Percentiles rank a stretch among this genome's conserved stretches.
These are phyloP conservation scores for Conchocele bisecta DNA, from an alignment of 2,888 invertebrate genomes.

Conservation along the genomic window DNA sequence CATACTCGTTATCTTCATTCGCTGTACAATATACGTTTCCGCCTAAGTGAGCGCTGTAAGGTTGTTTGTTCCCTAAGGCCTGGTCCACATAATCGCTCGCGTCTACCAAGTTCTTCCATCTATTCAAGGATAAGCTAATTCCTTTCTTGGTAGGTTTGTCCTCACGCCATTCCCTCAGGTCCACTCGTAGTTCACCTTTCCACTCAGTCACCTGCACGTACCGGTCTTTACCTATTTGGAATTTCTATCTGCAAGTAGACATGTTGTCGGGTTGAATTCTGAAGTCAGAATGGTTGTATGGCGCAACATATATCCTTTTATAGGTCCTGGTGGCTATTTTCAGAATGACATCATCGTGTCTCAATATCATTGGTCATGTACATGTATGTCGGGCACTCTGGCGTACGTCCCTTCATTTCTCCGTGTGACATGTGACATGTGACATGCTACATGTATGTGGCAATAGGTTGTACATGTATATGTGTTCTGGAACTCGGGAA, in stretches of 20 bases:
- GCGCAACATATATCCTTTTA: too few species aligned
- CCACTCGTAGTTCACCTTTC: conserved; percentile 30
- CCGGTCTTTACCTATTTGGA: conserved; percentile 18
- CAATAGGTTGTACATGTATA: too few species aligned
- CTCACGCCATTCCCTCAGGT: conserved; percentile 26
- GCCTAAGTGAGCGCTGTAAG: conserved; percentile 11
- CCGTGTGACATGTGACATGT: too few species aligned
- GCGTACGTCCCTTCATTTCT: too few species aligned
- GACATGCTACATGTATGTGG: too few species aligned
- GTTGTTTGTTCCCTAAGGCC: conserved; percentile 7
- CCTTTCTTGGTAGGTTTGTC: conserved; percentile 33
- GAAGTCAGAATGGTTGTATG: too few species aligned
- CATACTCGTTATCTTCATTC: conserved; percentile 3
- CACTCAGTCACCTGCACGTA: conserved; percentile 23
- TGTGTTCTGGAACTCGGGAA: too few species aligned
- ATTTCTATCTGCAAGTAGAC: conserved; percentile 7
- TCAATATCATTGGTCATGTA: too few species aligned
- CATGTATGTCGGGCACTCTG: too few species aligned
- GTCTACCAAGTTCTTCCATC: conserved; percentile 18
- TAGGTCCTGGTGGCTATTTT: too few species aligned
- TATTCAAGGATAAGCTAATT: conserved; percentile 21
- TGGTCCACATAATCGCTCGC: conserved; percentile 2
- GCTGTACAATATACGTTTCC: conserved; percentile 22
- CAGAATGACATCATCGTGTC: too few species aligned
- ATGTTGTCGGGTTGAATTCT: conserved; percentile 2